These are phyloP conservation scores for Elysia crispata DNA, from an alignment of 2,888 invertebrate species.

Conservation along the genomic window DNA sequence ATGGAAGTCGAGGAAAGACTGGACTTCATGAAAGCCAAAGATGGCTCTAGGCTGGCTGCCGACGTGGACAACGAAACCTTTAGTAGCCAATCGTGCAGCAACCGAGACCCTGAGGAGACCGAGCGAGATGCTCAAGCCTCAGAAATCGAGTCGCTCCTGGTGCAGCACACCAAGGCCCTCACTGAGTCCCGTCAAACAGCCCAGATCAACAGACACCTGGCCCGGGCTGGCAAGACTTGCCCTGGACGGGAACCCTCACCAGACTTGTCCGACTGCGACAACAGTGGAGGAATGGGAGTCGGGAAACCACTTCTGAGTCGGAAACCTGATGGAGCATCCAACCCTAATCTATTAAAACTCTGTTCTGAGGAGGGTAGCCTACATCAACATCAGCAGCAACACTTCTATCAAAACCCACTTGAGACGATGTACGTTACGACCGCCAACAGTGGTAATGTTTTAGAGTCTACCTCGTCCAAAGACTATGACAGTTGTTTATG, in stretches of 20 bases:
- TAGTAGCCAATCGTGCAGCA: constrained; percentile 69
- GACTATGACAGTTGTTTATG: no score
- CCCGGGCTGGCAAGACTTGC: background rate
- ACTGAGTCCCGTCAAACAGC: constrained; percentile 51
- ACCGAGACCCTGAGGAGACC: constrained; percentile 63
- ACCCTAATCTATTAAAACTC: constrained; percentile 85
- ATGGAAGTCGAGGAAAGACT: constrained; percentile 73
- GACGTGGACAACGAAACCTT: constrained; percentile 72
- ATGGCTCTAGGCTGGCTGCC: constrained; percentile 52
- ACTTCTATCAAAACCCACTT: background rate
- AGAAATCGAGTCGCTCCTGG: constrained; percentile 47
- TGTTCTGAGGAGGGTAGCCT: constrained; percentile 43
- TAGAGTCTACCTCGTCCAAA: constrained; percentile 20
- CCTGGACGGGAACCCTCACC: constrained; percentile 41
- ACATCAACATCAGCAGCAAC: no score
- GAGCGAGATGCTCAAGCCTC: constrained; percentile 48
- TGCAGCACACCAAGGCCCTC: constrained; percentile 51
- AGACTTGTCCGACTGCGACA: constrained; percentile 42
- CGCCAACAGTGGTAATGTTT: constrained; percentile 39
- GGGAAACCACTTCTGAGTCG: constrained; percentile 57
- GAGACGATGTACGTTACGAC: constrained; percentile 44
- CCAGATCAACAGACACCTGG: constrained; percentile 47
- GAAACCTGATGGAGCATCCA: constrained; percentile 92
- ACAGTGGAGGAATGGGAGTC: constrained; percentile 51
- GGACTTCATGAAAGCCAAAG: constrained; percentile 60